Evolutionary conservation across 2,797 vertebrate genomes (phyloP).

Genomic region (Arnoldichthys spilopterus): DNA sequence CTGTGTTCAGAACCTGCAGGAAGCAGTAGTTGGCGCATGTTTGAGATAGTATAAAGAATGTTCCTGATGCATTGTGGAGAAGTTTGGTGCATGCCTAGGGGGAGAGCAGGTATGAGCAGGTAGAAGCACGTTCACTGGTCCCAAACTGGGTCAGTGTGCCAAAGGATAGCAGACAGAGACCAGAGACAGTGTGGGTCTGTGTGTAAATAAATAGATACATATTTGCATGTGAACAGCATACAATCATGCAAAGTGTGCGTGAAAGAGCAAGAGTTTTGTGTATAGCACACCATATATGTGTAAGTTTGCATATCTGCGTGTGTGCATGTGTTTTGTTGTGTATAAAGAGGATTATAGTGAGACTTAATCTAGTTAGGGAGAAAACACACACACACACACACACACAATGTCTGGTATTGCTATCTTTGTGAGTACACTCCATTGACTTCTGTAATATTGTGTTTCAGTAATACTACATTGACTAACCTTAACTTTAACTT

Average conservation of each 20-base stretch:
- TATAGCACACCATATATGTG: not conserved
- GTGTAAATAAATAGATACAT: not conserved
- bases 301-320: not conserved
- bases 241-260: not conserved
- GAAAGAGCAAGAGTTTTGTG: not conserved
- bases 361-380: not conserved
- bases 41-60: not conserved
- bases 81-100: conserved; percentile 32
- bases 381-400: not conserved
- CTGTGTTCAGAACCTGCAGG: conserved; percentile 8
- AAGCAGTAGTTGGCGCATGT: conserved; percentile 16
- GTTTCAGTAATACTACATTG: no score
- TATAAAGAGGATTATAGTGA: not conserved
- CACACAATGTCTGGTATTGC: no score
- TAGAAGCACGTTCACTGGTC: conserved; percentile 26
- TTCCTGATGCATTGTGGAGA: not conserved
- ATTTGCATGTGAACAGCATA: not conserved
- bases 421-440: no score
- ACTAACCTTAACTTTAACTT: no score
- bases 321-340: not conserved
- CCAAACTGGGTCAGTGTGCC: conserved; percentile 54
- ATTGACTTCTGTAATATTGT: no score
- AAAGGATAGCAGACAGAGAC: conserved; percentile 9
- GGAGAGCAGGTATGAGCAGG: conserved; percentile 33
- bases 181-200: conserved; percentile 9